phyloP scores from a whole-genome alignment of 1,140 invertebrate species.

The Plutomurus gul region DNA sequence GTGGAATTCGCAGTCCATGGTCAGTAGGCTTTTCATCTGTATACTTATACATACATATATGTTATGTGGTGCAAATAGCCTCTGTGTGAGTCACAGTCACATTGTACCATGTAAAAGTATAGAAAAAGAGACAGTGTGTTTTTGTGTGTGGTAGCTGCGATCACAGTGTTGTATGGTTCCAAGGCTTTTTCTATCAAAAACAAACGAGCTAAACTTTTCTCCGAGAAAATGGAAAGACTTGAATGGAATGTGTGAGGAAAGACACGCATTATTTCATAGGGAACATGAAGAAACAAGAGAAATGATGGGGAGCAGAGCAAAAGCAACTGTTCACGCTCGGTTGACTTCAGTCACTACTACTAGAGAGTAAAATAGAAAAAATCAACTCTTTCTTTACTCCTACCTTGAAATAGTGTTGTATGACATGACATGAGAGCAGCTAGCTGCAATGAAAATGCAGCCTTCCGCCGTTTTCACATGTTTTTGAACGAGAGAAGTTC shows the following conservation, averaged over 20 bases:
- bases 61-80: no score
- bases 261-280: background rate
- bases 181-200: background rate
- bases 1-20: no score
- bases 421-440: constrained; percentile 10
- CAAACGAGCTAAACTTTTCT: background rate
- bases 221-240: background rate
- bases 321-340: background rate
- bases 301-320: background rate
- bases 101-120: no score
- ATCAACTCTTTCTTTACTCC: background rate
- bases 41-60: no score
- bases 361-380: constrained; percentile 21
- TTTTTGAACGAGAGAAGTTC: no score
- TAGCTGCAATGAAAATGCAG: background rate
- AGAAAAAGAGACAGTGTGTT: no score
- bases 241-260: constrained; percentile 15
- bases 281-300: constrained; percentile 12
- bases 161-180: background rate
- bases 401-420: constrained; percentile 17
- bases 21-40: no score
- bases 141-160: background rate
- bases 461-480: no score
- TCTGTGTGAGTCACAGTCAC: no score
- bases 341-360: constrained; percentile 21